A percentile compares a stretch with the other conserved stretches of the same genome.
phyloP scores from a whole-genome alignment of 2,797 vertebrate species.

The Dryobates pubescens region DNA sequence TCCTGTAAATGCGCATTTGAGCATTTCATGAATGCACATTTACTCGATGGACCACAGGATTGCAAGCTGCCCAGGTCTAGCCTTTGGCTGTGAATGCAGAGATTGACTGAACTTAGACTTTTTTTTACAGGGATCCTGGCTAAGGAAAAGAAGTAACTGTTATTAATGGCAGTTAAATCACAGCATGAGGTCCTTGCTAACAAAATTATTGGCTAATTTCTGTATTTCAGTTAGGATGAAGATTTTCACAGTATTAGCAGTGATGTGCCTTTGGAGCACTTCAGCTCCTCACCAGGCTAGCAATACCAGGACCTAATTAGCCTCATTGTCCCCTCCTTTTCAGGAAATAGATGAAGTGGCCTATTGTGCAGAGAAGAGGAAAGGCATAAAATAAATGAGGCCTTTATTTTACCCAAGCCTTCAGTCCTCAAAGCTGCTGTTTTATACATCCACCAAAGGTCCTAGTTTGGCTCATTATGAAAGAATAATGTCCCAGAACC shows the following conservation, averaged over 20 bases:
- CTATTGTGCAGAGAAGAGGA: not conserved
- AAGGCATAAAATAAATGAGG: not conserved
- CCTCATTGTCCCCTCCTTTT: not conserved
- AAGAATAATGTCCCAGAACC: not conserved
- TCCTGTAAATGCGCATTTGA: not conserved
- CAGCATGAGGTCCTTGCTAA: not conserved
- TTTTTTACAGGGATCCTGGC: not conserved
- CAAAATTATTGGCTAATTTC: not conserved
- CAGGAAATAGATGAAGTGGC: not conserved
- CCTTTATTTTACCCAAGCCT: not conserved
- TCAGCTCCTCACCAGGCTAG: not conserved
- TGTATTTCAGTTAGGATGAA: not conserved
- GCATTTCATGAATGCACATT: not conserved
- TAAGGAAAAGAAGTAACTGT: not conserved
- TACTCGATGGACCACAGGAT: not conserved
- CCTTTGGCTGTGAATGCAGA: not conserved
- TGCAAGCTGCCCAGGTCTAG: not conserved
- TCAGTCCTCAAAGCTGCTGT: not conserved
- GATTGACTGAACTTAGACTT: not conserved
- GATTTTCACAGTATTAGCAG: not conserved
- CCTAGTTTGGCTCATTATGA: not conserved
- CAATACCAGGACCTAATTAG: not conserved
- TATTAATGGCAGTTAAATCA: not conserved
- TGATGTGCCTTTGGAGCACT: not conserved
- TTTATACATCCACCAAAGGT: not conserved